A percentile compares a stretch with the other conserved stretches of the same genome.
phyloP scores from a whole-genome alignment of 2,113 vertebrate genomes.

The Anguilla rostrata region DNA sequence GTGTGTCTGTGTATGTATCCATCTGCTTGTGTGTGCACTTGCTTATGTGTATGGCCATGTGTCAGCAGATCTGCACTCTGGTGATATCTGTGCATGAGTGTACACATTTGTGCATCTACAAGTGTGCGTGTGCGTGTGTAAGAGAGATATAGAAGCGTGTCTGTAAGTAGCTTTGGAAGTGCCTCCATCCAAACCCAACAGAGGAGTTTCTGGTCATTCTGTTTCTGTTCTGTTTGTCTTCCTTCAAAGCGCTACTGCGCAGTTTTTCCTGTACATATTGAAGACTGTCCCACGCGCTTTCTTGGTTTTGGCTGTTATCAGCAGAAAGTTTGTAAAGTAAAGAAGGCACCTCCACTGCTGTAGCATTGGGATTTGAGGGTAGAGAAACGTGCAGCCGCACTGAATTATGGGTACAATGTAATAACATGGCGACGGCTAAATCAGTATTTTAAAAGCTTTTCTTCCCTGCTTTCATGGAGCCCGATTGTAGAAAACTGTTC shows the following conservation, averaged over 20 bases:
- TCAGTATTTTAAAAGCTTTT: neutral
- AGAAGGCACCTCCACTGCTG: conserved; percentile 22
- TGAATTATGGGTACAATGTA: conserved; percentile 41
- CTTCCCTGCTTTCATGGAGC: neutral
- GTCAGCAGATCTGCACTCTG: neutral
- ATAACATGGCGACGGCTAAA: neutral
- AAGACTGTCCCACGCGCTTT: conserved; percentile 36
- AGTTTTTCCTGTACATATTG: conserved; percentile 24
- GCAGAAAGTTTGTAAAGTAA: conserved; percentile 43
- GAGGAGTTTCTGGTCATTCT: neutral
- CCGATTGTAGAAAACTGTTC: neutral
- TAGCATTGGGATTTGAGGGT: conserved; percentile 1
- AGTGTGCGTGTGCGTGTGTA: conserved; percentile 23
- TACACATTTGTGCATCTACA: neutral
- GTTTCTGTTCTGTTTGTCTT: neutral
- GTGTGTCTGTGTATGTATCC: conserved; percentile 12
- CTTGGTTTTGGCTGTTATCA: conserved; percentile 21
- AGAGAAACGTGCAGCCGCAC: conserved; percentile 31
- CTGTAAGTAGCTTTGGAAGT: conserved; percentile 64
- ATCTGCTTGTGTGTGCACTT: conserved; percentile 6
- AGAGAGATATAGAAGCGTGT: neutral
- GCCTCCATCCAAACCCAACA: conserved; percentile 61
- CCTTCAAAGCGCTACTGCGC: conserved; percentile 2
- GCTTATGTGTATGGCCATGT: conserved; percentile 19
- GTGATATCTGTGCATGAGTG: conserved; percentile 3